Evolutionary conservation across 2,888 invertebrate genomes (phyloP), one percentile per base, ranked within the genome.

Genomic region (Netelia melanura): DNA sequence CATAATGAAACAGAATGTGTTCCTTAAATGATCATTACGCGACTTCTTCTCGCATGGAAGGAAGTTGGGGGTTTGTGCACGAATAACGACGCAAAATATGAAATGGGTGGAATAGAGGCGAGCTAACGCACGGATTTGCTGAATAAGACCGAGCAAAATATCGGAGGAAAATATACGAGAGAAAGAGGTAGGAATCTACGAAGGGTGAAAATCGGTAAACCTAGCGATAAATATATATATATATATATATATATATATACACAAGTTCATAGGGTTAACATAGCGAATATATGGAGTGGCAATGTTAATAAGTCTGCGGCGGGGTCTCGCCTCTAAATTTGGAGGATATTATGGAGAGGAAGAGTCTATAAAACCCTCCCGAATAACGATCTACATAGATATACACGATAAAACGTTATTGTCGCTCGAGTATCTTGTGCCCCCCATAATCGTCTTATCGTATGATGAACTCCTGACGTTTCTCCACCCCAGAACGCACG

Each of bases 241-340:
- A 21, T 21, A 21, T 21, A 21, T 21, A 38, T 38, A 38, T 6
- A 3, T 38, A 38, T 38, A 38, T 38, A 56, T 52, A 30, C 56
- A 74, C 74, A 70, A 64, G 17, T 23, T 52, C 71, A 44, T 56
- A 75, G 68, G 65, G 67, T 71, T 81, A 81, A 70, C 75, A 61
- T 70, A 68, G 64, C 38, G 83, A 68, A 79, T 61, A 71, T 70
- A 70, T 83, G 67, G 70, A 70, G 71, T 75, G 67, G 71, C 38
- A 75, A 67, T 67, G 67, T 85, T 85, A 85, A 85, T 83, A 83
- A 80, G 85, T 75, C 68, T 74, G 61, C 62, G 83, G 61, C 38
- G 78, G 78, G 38, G 6, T 38, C 38, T 6, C 38, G 38, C 38
- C 38, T 38, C 38, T 38, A 38, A 38, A 38, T 38, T 38, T 38